These are phyloP conservation scores for Aegypius monachus DNA, from an alignment of 2,113 vertebrate species.

Conservation along the genomic window DNA sequence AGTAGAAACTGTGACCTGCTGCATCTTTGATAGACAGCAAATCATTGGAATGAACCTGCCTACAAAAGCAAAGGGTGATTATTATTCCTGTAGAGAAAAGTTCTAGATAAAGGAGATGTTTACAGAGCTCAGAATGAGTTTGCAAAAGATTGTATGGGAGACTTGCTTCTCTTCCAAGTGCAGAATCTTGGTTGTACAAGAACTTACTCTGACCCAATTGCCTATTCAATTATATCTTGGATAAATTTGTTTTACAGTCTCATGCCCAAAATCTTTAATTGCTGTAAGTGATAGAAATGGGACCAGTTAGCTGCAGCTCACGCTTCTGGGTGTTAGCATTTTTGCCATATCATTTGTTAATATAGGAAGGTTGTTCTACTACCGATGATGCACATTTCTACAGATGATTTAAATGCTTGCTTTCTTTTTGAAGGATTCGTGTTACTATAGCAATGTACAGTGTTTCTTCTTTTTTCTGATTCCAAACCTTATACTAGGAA, in stretches of 20 bases:
- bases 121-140: slow-evolving; percentile 21
- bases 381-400: background rate
- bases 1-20: background rate
- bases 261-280: slow-evolving; percentile 7
- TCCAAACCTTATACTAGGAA: background rate
- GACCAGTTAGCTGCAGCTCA: background rate
- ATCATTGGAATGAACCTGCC: background rate
- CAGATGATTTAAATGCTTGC: background rate
- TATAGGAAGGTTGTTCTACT: background rate
- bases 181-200: background rate
- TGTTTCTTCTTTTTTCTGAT: background rate
- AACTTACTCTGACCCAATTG: background rate
- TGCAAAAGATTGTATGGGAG: background rate
- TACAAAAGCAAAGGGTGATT: background rate
- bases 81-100: background rate
- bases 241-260: slow-evolving; percentile 14
- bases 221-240: background rate
- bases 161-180: background rate
- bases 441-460: background rate
- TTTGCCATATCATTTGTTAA: background rate
- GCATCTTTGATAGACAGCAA: background rate
- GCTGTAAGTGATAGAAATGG: background rate
- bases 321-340: background rate
- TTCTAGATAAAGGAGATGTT: background rate
- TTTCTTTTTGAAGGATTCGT: background rate